Conservation (phyloP, 2,888 invertebrate species). For the Doris montereyensis region DNA sequence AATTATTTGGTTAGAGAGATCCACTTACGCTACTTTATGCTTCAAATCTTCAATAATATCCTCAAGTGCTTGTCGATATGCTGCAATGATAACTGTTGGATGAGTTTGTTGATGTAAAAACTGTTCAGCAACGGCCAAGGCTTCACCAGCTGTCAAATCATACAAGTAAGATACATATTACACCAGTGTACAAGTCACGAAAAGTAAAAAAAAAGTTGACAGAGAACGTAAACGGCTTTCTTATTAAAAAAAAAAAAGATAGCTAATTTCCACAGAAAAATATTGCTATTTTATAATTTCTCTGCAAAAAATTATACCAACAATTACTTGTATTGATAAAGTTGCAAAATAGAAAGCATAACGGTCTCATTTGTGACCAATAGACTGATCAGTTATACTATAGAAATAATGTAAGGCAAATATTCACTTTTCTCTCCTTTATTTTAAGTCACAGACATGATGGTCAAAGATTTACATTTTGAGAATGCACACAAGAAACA, state of each 20-base stretch:
- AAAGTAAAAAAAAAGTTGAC: background rate
- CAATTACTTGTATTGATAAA: too few relatives aligned
- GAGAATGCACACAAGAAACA: too few relatives aligned
- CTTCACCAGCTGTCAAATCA: constrained; percentile 85
- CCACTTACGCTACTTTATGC: constrained; percentile 77
- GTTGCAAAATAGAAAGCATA: too few relatives aligned
- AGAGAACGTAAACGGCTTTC: background rate
- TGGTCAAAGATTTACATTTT: too few relatives aligned
- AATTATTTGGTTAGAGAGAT: too few relatives aligned
- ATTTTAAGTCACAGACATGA: too few relatives aligned
- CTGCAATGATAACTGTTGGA: constrained; percentile 96
- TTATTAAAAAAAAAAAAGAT: background rate
- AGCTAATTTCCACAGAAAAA: background rate
- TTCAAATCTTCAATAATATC: constrained; percentile 88
- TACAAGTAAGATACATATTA: too few relatives aligned
- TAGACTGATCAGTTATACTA: too few relatives aligned
- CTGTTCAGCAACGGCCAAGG: constrained; percentile 91
- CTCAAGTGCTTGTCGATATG: constrained; percentile 94
- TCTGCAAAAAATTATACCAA: too few relatives aligned
- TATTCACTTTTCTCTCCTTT: too few relatives aligned
- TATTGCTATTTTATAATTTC: background rate
- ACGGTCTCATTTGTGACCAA: too few relatives aligned
- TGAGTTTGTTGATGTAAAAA: constrained; percentile 96
- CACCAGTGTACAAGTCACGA: background rate
- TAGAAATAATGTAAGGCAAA: too few relatives aligned